Percentiles rank a stretch among this genome's conserved stretches.
phyloP scores from a whole-genome alignment of 1,140 invertebrate species.

The Callitettix versicolor region DNA sequence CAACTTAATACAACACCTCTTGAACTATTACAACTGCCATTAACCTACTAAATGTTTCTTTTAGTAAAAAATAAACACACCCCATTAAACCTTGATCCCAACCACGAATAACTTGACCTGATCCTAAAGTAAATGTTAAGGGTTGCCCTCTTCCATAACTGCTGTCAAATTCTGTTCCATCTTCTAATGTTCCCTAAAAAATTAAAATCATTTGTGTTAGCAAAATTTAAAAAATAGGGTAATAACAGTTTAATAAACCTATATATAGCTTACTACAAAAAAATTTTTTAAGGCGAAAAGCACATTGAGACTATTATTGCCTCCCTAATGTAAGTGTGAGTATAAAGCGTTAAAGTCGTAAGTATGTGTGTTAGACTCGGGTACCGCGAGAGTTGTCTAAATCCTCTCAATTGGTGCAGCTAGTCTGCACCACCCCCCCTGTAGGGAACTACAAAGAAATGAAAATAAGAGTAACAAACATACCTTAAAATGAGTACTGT shows the following conservation, averaged over 20 bases:
- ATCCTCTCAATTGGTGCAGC: too few species aligned
- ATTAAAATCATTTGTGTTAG: constrained; percentile 10
- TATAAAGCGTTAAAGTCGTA: too few species aligned
- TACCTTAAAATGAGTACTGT: background rate
- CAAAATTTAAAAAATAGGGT: constrained; percentile 1
- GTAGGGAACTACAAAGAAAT: background rate
- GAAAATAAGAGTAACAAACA: too few species aligned
- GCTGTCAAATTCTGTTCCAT: constrained; percentile 79
- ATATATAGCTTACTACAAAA: background rate
- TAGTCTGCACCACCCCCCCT: too few species aligned
- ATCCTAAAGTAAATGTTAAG: constrained; percentile 64
- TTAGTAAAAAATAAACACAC: constrained; percentile 31
- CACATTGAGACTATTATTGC: too few species aligned
- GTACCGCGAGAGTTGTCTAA: too few species aligned
- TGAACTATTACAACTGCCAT: too few species aligned
- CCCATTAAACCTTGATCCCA: constrained; percentile 80
- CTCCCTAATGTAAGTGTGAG: too few species aligned
- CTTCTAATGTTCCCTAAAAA: constrained; percentile 64
- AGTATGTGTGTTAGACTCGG: too few species aligned
- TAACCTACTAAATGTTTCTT: background rate
- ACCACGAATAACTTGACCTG: constrained; percentile 71
- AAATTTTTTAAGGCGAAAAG: too few species aligned
- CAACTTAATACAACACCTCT: too few species aligned
- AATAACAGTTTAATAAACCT: constrained; percentile 3
- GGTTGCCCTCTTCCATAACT: constrained; percentile 58